Conservation (phyloP, 2,888 invertebrate genomes). For the Thereva nobilitata region DNA sequence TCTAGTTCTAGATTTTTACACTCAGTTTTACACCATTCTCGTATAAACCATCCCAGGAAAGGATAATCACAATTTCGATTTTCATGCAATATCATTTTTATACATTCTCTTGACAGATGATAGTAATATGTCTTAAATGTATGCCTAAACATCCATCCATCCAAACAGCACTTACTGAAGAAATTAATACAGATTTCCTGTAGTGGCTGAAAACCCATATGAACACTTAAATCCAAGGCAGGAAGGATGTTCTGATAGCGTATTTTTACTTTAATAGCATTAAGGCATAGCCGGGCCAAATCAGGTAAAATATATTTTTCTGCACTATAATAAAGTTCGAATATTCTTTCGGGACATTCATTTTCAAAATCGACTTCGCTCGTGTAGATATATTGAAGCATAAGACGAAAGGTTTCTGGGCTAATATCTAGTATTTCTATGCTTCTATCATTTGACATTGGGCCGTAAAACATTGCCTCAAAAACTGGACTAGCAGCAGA, state of each 20-base stretch:
- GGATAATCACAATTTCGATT: constrained; percentile 47
- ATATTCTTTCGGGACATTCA: constrained; percentile 50
- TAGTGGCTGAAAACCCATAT: constrained; percentile 52
- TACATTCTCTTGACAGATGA: constrained; percentile 55
- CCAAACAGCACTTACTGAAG: constrained; percentile 53
- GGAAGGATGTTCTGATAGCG: constrained; percentile 55
- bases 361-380: constrained; percentile 50
- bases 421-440: constrained; percentile 58
- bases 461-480: constrained; percentile 86
- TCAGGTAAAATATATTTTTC: constrained; percentile 56
- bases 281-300: constrained; percentile 49
- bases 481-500: constrained; percentile 87
- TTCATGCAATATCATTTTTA: constrained; percentile 52
- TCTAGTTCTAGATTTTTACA: constrained; percentile 49
- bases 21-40: constrained; percentile 56
- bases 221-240: constrained; percentile 53
- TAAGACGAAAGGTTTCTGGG: constrained; percentile 54
- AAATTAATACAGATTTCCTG: constrained; percentile 52
- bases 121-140: constrained; percentile 52
- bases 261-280: constrained; percentile 51
- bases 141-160: constrained; percentile 49
- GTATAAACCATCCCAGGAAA: constrained; percentile 52
- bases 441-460: constrained; percentile 72
- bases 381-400: constrained; percentile 56
- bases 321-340: constrained; percentile 56